Conservation (phyloP, 2,113 vertebrate genomes). For the Candoia aspera region DNA sequence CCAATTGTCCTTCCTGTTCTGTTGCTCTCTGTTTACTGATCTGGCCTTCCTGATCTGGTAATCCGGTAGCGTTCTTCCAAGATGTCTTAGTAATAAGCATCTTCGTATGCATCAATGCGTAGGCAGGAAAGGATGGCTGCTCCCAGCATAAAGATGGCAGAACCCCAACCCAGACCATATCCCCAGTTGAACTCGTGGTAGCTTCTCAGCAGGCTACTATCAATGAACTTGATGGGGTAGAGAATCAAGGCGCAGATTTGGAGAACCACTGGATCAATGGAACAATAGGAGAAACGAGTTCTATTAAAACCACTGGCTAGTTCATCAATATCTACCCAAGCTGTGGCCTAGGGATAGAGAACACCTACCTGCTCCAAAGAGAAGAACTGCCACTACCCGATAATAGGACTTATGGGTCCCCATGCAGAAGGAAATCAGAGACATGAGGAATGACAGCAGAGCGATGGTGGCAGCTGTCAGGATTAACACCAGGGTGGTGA, state of each 20-base stretch:
- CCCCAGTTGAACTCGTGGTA: conserved; percentile 89
- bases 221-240: conserved; percentile 84
- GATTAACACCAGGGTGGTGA: conserved; percentile 80
- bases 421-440: conserved; percentile 77
- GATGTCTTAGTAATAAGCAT: conserved; percentile 37
- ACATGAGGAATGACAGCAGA: conserved; percentile 76
- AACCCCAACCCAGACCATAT: conserved; percentile 84
- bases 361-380: conserved; percentile 78
- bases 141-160: conserved; percentile 84
- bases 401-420: conserved; percentile 76
- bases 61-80: not conserved
- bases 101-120: conserved; percentile 78
- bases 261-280: conserved; percentile 74
- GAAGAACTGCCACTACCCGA: conserved; percentile 76
- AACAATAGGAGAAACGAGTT: conserved; percentile 21
- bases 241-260: conserved; percentile 82
- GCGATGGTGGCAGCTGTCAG: conserved; percentile 72
- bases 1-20: not conserved
- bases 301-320: not conserved
- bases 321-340: not conserved
- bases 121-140: conserved; percentile 82
- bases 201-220: conserved; percentile 76
- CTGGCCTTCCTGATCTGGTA: not conserved
- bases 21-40: not conserved
- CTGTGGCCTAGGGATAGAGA: not conserved